Conservation (phyloP, 2,888 invertebrate species). For the Cataglyphis altisquamis region DNA sequence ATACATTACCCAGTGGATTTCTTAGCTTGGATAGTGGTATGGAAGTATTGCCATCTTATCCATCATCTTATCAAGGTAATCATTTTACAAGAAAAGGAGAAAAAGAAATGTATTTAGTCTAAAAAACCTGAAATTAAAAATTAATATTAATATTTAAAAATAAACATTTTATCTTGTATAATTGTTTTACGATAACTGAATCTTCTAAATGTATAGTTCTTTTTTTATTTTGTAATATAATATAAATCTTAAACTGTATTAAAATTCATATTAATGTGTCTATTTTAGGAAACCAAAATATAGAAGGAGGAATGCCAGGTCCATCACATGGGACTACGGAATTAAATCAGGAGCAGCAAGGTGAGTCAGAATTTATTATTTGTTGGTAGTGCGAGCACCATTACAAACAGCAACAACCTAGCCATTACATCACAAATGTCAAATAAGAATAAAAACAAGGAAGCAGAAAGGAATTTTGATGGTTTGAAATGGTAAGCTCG, state of each 20-base stretch:
- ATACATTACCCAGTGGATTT: conserved; percentile 84
- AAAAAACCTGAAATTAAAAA: neutral
- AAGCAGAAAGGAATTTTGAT: conserved; percentile 83
- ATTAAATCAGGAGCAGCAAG: conserved; percentile 85
- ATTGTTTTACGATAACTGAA: neutral
- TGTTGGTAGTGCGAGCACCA: conserved; percentile 86
- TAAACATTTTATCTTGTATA: neutral
- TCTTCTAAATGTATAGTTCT: neutral
- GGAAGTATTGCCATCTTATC: conserved; percentile 85
- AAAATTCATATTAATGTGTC: conserved; percentile 13
- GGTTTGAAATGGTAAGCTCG: conserved; percentile 87
- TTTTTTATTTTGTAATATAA: neutral
- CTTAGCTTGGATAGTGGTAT: conserved; percentile 85
- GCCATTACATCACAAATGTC: conserved; percentile 85
- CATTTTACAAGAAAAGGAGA: neutral
- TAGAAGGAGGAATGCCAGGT: conserved; percentile 85
- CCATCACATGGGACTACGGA: conserved; percentile 84
- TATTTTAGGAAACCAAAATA: conserved; percentile 51
- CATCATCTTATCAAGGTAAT: conserved; percentile 84
- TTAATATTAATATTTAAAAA: conserved; percentile 6
- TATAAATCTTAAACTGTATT: neutral
- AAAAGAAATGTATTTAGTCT: neutral
- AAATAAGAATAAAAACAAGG: conserved; percentile 82
- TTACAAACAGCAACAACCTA: conserved; percentile 87
- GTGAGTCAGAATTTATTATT: conserved; percentile 82